Evolutionary conservation across 2,888 invertebrate genomes (phyloP), one percentile per base, ranked within the genome.

Genomic region (Orthonychiurus folsomi): DNA sequence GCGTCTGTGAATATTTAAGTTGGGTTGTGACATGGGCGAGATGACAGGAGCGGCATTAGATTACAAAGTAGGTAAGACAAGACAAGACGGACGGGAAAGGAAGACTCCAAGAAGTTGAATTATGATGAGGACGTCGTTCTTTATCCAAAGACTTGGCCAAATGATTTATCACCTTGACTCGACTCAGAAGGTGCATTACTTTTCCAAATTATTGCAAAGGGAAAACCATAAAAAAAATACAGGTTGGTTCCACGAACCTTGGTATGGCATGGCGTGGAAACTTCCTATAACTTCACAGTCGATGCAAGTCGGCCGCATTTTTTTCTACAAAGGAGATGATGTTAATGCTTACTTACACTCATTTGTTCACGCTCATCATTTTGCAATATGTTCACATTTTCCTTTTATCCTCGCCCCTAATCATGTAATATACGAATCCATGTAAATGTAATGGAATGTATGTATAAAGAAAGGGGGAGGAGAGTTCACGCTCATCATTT

Each of bases 321-420:
- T n/a, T n/a, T 9, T 15, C 15, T 37, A 37, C 37, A 37, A 37
- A 37, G 37, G 37, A 37, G 37, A 37, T 37, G 37, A 37, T 37
- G 37, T 37, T 37, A 37, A 37, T 37, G 37, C 37, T 37, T 37
- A 37, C 37, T 37, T 37, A 37, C 37, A 37, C 37, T 37, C 37
- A 37, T 37, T 37, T 37, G 37, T 37, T 37, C 37, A 37, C 37
- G 37, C 37, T 37, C 37, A 37, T 37, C 37, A 37, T 37, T 37
- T 37, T 37, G 37, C 37, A 37, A 37, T 37, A 37, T 37, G 37
- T 37, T 37, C 37, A 37, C 37, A 37, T 37, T 37, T 37, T 37
- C 37, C 37, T 37, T 37, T 37, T 37, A 37, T 37, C 37, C 37
- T 37, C 15, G 37, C 15, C 9, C 37, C 9, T 37, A 37, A 37